A percentile compares a stretch with the other conserved stretches of the same genome.
Evolutionary conservation across 2,888 invertebrate genomes (phyloP).

Genomic region (Cheilosia variabilis): DNA sequence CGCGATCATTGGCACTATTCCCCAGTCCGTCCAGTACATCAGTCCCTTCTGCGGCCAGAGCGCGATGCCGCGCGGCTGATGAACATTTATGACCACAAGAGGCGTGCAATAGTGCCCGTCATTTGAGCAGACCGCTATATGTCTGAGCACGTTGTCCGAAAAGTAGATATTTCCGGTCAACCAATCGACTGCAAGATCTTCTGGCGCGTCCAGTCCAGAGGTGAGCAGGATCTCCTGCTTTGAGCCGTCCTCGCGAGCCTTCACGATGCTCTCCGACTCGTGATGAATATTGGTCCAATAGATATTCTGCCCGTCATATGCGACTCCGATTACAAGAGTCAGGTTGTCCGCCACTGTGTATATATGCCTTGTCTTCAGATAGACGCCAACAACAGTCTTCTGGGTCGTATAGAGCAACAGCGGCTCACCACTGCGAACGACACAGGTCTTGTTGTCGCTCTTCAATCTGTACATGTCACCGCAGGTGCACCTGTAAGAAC

Average conservation of each 20-base stretch:
- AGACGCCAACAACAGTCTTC: slow-evolving; percentile 87
- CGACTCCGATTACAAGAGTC: slow-evolving; percentile 87
- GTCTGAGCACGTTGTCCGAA: slow-evolving; percentile 88
- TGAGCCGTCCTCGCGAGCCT: slow-evolving; percentile 86
- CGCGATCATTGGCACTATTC: slow-evolving; percentile 89
- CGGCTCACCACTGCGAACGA: slow-evolving; percentile 86
- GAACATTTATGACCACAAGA: slow-evolving; percentile 86
- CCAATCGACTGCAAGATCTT: slow-evolving; percentile 91
- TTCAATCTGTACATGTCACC: slow-evolving; percentile 85
- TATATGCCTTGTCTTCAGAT: slow-evolving; percentile 85
- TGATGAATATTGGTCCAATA: slow-evolving; percentile 91
- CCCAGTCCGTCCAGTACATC: slow-evolving; percentile 98
- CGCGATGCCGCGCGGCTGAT: slow-evolving; percentile 88
- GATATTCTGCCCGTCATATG: slow-evolving; percentile 88
- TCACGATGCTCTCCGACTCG: slow-evolving; percentile 89
- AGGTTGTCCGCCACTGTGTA: slow-evolving; percentile 84
- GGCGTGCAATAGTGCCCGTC: slow-evolving; percentile 88
- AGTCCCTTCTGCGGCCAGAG: slow-evolving; percentile 89
- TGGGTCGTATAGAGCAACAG: slow-evolving; percentile 88
- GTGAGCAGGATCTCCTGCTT: slow-evolving; percentile 86
- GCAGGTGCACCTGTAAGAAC: slow-evolving; percentile 87
- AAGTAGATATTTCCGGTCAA: slow-evolving; percentile 92
- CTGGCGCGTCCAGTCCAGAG: slow-evolving; percentile 89
- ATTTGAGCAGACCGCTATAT: slow-evolving; percentile 90
- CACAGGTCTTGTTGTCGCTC: slow-evolving; percentile 85